These are phyloP conservation scores for Sicus ferrugineus DNA, from an alignment of 2,888 invertebrate genomes.

Conservation along the genomic window DNA sequence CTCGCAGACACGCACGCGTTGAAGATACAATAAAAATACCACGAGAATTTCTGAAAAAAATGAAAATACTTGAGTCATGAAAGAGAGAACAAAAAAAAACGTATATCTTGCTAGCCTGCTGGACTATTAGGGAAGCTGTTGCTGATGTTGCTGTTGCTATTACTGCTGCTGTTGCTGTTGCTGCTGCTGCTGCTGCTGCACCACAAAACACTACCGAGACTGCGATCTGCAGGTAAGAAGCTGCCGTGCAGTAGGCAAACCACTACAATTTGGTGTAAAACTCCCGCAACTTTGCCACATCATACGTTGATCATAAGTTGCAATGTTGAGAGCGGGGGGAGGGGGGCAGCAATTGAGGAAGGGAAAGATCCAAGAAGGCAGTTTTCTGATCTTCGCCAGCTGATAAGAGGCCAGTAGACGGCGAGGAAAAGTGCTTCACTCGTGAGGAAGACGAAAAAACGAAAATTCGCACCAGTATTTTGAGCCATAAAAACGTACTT, in stretches of 20 bases:
- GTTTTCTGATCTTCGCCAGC: constrained; percentile 21
- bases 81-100: constrained; percentile 3
- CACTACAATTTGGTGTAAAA: constrained; percentile 24
- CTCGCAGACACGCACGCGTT: constrained; percentile 53
- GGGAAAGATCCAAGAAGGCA: neutral
- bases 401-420: constrained; percentile 30
- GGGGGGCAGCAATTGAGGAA: neutral
- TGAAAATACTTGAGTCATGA: neutral
- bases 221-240: neutral
- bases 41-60: neutral
- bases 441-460: neutral
- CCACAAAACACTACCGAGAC: neutral
- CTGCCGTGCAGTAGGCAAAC: constrained; percentile 8
- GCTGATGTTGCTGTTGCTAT: constrained; percentile 2
- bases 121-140: no score
- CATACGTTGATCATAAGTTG: constrained; percentile 12
- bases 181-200: constrained; percentile 11
- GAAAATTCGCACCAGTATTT: constrained; percentile 15
- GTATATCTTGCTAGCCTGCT: constrained; percentile 1
- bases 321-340: neutral
- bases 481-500: constrained; percentile 12
- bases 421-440: neutral
- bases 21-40: neutral
- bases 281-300: constrained; percentile 28
- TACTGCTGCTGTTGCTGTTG: neutral